Conservation (phyloP, 2,113 vertebrate genomes). For the Muscicapa adusta region DNA sequence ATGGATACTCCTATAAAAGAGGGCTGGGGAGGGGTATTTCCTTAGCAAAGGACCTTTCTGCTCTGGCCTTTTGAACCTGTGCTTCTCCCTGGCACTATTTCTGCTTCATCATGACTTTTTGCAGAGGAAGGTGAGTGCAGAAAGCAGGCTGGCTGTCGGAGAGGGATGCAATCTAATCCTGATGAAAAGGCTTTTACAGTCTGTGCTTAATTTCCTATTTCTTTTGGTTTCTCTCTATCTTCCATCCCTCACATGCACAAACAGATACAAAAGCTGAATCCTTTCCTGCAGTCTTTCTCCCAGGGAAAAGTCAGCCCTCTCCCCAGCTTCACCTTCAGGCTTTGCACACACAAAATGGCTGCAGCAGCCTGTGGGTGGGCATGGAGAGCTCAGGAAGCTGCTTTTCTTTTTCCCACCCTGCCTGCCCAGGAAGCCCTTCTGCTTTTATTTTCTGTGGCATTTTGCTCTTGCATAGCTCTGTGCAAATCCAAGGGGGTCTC, state of each 20-base stretch:
- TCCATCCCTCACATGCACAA: neutral
- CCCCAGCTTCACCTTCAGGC: slow-evolving; percentile 43
- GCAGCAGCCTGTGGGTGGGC: slow-evolving; percentile 68
- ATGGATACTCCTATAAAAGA: slow-evolving; percentile 14
- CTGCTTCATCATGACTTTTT: slow-evolving; percentile 52
- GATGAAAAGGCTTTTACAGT: slow-evolving; percentile 15
- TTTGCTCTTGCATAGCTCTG: slow-evolving; percentile 62
- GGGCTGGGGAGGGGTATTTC: neutral
- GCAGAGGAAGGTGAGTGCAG: slow-evolving; percentile 45
- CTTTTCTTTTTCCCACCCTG: slow-evolving; percentile 61
- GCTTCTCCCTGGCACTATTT: slow-evolving; percentile 1
- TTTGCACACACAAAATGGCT: slow-evolving; percentile 66
- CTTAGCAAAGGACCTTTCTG: slow-evolving; percentile 35
- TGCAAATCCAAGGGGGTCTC: slow-evolving; percentile 58
- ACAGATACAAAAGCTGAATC: neutral
- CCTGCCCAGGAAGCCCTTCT: slow-evolving; percentile 58
- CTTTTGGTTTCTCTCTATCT: neutral
- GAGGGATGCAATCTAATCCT: slow-evolving; percentile 7
- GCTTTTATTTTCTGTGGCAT: slow-evolving; percentile 61
- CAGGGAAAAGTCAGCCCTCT: slow-evolving; percentile 19
- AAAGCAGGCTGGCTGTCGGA: neutral
- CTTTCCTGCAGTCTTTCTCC: neutral
- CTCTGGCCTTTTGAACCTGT: slow-evolving; percentile 37
- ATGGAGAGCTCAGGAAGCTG: slow-evolving; percentile 45
- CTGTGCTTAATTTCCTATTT: slow-evolving; percentile 36